Evolutionary conservation across 2,113 vertebrate species (phyloP).

Genomic region (Strix uralensis): DNA sequence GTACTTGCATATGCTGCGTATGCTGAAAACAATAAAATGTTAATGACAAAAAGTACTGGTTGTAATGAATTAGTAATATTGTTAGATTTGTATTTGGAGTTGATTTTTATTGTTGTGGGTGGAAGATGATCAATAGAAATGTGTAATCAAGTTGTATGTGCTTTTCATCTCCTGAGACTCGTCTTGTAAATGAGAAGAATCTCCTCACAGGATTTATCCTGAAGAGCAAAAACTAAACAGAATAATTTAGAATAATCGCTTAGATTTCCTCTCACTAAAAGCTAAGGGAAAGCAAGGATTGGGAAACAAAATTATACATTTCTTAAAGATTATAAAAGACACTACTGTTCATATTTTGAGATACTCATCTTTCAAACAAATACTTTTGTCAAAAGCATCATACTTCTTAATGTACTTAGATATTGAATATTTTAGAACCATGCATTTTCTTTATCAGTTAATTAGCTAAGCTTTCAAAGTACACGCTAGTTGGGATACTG

Average conservation of each 20-base stretch:
- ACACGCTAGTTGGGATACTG: neutral
- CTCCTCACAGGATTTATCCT: slow-evolving; percentile 63
- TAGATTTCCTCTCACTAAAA: slow-evolving; percentile 30
- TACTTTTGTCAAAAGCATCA: neutral
- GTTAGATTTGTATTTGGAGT: slow-evolving; percentile 65
- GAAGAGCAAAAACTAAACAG: slow-evolving; percentile 42
- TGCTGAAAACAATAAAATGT: slow-evolving; percentile 71
- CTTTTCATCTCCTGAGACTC: slow-evolving; percentile 54
- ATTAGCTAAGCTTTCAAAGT: slow-evolving; percentile 43
- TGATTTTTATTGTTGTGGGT: slow-evolving; percentile 64
- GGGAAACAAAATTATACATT: neutral
- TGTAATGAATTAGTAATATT: slow-evolving; percentile 74
- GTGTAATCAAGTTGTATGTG: slow-evolving; percentile 52
- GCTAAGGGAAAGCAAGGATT: neutral
- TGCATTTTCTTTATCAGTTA: slow-evolving; percentile 24
- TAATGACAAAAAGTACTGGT: slow-evolving; percentile 72
- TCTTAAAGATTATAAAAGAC: neutral
- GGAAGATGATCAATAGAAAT: slow-evolving; percentile 62
- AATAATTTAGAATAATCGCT: slow-evolving; percentile 46
- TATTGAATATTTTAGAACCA: slow-evolving; percentile 9
- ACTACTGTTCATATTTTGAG: neutral
- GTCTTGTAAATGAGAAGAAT: slow-evolving; percentile 53
- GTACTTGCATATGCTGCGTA: slow-evolving; percentile 61
- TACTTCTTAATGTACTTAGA: neutral
- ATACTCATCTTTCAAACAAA: slow-evolving; percentile 12